Percentiles rank a stretch among this genome's conserved stretches.
Evolutionary conservation across 2,888 invertebrate species (phyloP).

Genomic region (Tortricodes alternella): DNA sequence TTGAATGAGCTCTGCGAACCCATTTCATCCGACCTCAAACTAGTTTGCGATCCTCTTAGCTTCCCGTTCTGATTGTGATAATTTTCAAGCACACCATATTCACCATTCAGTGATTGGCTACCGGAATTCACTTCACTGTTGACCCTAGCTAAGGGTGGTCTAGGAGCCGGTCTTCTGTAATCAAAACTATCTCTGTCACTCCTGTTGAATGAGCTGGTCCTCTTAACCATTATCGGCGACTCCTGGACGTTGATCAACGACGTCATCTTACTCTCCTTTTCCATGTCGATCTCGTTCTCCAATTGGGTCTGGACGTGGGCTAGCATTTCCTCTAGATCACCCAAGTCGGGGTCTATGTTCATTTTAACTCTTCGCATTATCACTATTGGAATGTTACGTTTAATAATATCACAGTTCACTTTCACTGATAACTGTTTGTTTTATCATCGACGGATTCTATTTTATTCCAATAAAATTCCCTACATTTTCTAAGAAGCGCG

Average conservation of each 20-base stretch:
- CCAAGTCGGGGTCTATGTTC: slow-evolving; percentile 70
- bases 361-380: slow-evolving; percentile 67
- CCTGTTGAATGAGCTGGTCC: slow-evolving; percentile 56
- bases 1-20: slow-evolving; percentile 64
- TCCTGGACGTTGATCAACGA: slow-evolving; percentile 65
- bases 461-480: slow-evolving; percentile 16
- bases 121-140: slow-evolving; percentile 48
- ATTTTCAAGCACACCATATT: slow-evolving; percentile 41
- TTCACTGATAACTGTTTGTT: slow-evolving; percentile 23
- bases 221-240: slow-evolving; percentile 64
- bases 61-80: slow-evolving; percentile 45
- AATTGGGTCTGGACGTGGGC: slow-evolving; percentile 75
- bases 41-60: slow-evolving; percentile 59
- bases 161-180: slow-evolving; percentile 49
- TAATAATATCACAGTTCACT: slow-evolving; percentile 31
- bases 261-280: slow-evolving; percentile 66
- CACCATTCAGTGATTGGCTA: slow-evolving; percentile 47
- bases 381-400: slow-evolving; percentile 25
- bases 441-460: slow-evolving; percentile 32
- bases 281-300: slow-evolving; percentile 73
- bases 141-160: slow-evolving; percentile 50
- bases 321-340: slow-evolving; percentile 77
- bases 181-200: slow-evolving; percentile 58
- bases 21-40: slow-evolving; percentile 62
- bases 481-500: slow-evolving; percentile 26